Conservation (phyloP, 2,888 invertebrate genomes). For the Nemurella pictetii region DNA sequence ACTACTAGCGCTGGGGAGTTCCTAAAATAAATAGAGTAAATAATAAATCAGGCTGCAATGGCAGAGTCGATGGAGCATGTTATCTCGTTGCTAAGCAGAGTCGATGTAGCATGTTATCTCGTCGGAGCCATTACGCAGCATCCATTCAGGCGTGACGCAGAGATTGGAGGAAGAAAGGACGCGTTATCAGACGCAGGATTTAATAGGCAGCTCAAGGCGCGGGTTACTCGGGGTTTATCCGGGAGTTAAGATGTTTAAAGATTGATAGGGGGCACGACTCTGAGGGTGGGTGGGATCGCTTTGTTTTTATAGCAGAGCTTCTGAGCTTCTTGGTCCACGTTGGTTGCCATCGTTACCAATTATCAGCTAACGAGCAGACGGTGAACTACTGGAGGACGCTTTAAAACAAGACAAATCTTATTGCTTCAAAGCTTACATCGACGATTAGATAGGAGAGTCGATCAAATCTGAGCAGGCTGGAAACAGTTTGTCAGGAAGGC, state of each 20-base stretch:
- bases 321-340: neutral
- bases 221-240: neutral
- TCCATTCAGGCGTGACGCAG: neutral
- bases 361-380: neutral
- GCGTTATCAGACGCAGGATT: neutral
- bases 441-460: no score
- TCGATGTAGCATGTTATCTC: neutral
- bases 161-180: neutral
- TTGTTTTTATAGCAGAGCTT: neutral
- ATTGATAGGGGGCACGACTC: neutral
- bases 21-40: no score
- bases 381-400: neutral
- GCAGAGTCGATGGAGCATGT: slow-evolving; percentile 34
- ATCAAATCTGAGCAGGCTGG: no score
- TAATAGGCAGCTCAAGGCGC: neutral
- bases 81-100: slow-evolving; percentile 3
- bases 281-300: no score
- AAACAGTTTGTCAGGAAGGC: no score
- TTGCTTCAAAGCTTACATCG: no score
- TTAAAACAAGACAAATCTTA: no score
- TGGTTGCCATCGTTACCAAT: neutral
- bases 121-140: neutral
- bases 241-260: neutral
- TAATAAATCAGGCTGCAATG: neutral
- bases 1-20: no score